Conservation (phyloP, 2,797 vertebrate species). For the Tenualosa ilisha region DNA sequence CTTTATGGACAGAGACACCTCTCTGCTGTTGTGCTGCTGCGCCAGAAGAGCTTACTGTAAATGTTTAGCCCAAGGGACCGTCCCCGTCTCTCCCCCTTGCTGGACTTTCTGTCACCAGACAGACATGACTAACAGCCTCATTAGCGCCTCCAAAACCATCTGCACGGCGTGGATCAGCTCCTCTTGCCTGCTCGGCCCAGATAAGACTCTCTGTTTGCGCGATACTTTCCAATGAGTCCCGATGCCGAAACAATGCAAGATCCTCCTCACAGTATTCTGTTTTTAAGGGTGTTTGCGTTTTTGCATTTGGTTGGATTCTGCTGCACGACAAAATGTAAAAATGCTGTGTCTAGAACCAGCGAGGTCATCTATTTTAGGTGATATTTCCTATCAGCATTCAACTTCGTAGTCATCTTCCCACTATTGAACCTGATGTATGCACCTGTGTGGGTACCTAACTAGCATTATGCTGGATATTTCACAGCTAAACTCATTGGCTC, state of each 20-base stretch:
- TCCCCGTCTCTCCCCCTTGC: background rate
- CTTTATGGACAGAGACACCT: conserved; percentile 32
- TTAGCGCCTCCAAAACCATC: conserved; percentile 64
- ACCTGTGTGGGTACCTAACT: background rate
- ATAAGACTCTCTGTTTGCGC: background rate
- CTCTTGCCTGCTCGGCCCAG: background rate
- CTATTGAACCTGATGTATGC: background rate
- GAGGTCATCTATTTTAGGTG: conserved; percentile 2
- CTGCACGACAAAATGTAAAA: background rate
- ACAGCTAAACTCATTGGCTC: background rate
- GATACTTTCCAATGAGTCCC: background rate
- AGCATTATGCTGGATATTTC: background rate
- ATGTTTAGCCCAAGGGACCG: conserved; percentile 33
- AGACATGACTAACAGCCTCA: conserved; percentile 70
- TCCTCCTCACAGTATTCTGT: background rate
- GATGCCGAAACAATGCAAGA: background rate
- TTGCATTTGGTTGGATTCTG: background rate
- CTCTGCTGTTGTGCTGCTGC: conserved; percentile 4
- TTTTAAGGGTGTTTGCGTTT: background rate
- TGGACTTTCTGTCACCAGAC: conserved; percentile 64
- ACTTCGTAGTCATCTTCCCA: background rate
- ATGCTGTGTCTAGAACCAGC: background rate
- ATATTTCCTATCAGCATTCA: background rate
- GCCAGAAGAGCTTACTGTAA: conserved; percentile 39
- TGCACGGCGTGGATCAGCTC: background rate